phyloP scores from a whole-genome alignment of 2,113 vertebrate species.

The Menidia beryllina region DNA sequence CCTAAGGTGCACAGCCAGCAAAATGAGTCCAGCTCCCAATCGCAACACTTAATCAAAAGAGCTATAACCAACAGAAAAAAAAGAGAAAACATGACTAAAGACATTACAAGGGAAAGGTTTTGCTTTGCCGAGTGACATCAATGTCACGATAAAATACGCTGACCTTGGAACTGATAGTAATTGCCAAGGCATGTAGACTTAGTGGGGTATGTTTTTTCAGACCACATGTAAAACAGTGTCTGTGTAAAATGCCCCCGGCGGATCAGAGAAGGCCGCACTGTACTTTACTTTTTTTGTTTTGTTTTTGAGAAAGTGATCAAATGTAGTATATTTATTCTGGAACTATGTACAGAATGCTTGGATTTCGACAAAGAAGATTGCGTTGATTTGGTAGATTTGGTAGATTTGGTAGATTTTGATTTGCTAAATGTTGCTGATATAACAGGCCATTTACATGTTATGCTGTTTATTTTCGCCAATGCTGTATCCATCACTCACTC shows the following conservation, averaged over 20 bases:
- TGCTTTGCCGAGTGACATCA: constrained; percentile 52
- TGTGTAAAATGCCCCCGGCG: constrained; percentile 35
- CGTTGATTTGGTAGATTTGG: no score
- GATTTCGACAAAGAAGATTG: no score
- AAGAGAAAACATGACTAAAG: constrained; percentile 49
- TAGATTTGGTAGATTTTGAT: no score
- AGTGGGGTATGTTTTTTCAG: constrained; percentile 28
- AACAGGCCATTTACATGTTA: constrained; percentile 42
- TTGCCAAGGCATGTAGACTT: constrained; percentile 51
- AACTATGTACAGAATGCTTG: constrained; percentile 17
- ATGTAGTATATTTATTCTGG: constrained; percentile 3
- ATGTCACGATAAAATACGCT: constrained; percentile 63
- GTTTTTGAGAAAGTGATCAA: constrained; percentile 33
- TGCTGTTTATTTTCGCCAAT: constrained; percentile 42
- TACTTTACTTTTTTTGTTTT: neutral
- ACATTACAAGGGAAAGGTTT: constrained; percentile 46
- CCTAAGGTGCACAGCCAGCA: constrained; percentile 71
- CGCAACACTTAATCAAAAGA: constrained; percentile 83
- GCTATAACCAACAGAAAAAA: constrained; percentile 44
- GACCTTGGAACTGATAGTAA: constrained; percentile 65
- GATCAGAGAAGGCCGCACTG: constrained; percentile 22
- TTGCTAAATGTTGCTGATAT: constrained; percentile 10
- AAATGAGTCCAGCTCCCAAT: constrained; percentile 73
- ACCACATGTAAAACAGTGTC: constrained; percentile 34
- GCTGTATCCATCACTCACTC: constrained; percentile 43